Evolutionary conservation across 2,888 invertebrate species (phyloP).

Genomic region (Phalangium opilio): DNA sequence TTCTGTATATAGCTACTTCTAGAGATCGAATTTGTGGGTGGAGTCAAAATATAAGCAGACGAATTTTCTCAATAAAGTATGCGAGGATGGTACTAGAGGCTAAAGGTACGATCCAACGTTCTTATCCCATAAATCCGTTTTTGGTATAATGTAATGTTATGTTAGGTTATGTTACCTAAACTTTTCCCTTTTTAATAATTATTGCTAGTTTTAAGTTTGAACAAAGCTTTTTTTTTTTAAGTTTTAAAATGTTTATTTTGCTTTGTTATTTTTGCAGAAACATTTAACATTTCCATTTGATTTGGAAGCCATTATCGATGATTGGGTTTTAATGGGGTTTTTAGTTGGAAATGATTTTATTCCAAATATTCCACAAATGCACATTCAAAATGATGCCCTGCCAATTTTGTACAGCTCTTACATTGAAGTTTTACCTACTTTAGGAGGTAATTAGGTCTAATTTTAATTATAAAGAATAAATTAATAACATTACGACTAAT

Average conservation of each 20-base stretch:
- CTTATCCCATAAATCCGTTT: too few relatives aligned
- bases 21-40: too few relatives aligned
- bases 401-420: constrained; percentile 75
- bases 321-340: constrained; percentile 96
- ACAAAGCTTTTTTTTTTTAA: too few relatives aligned
- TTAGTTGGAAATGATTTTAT: constrained; percentile 97
- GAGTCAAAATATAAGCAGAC: too few relatives aligned
- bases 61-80: too few relatives aligned
- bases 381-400: constrained; percentile 78
- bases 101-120: too few relatives aligned
- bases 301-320: constrained; percentile 83
- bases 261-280: constrained; percentile 21
- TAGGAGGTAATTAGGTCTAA: constrained; percentile 52
- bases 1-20: too few relatives aligned
- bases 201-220: too few relatives aligned
- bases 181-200: too few relatives aligned
- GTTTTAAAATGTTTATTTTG: not conserved
- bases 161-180: too few relatives aligned
- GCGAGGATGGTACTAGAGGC: too few relatives aligned
- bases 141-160: too few relatives aligned
- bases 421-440: constrained; percentile 63
- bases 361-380: constrained; percentile 84
- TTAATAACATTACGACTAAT: not conserved
- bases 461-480: not conserved
- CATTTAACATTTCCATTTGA: constrained; percentile 55